These are phyloP conservation scores for Argynnis bischoffii DNA, from an alignment of 2,888 invertebrate species.

Conservation along the genomic window DNA sequence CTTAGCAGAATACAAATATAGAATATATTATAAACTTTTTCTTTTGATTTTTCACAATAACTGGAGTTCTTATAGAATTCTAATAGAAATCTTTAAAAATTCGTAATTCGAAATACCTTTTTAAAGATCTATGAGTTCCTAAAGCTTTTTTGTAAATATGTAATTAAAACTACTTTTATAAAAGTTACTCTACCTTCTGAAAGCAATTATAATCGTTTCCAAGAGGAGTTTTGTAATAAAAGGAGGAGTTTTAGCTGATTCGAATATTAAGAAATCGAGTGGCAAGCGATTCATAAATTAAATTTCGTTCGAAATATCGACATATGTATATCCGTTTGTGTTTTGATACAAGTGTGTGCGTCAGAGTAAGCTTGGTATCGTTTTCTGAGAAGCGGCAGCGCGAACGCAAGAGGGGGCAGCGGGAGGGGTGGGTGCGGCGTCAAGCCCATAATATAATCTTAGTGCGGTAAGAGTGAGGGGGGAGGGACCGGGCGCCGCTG, in stretches of 20 bases:
- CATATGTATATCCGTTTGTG: constrained; percentile 36
- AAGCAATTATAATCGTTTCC: not conserved
- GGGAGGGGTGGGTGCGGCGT: constrained; percentile 49
- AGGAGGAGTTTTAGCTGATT: not conserved
- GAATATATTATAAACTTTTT: too few relatives aligned
- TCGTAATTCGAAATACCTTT: too few relatives aligned
- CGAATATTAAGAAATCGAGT: constrained; percentile 17
- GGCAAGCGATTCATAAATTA: constrained; percentile 43
- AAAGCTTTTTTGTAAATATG: too few relatives aligned
- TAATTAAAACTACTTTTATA: too few relatives aligned
- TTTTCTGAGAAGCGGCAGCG: constrained; percentile 68
- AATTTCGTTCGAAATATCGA: constrained; percentile 50
- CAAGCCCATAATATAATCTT: constrained; percentile 59
- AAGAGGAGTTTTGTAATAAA: not conserved
- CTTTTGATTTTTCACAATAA: too few relatives aligned
- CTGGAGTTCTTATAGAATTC: too few relatives aligned
- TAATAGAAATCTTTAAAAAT: too few relatives aligned
- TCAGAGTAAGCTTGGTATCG: constrained; percentile 55
- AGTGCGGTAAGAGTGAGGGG: constrained; percentile 34
- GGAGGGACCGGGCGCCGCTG: constrained; percentile 49
- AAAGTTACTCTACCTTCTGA: too few relatives aligned
- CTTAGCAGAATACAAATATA: too few relatives aligned
- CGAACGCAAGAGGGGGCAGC: constrained; percentile 46
- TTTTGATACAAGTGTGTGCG: constrained; percentile 46
- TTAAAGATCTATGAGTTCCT: too few relatives aligned